Conservation (phyloP, 2,113 vertebrate species). For the Alosa alosa region DNA sequence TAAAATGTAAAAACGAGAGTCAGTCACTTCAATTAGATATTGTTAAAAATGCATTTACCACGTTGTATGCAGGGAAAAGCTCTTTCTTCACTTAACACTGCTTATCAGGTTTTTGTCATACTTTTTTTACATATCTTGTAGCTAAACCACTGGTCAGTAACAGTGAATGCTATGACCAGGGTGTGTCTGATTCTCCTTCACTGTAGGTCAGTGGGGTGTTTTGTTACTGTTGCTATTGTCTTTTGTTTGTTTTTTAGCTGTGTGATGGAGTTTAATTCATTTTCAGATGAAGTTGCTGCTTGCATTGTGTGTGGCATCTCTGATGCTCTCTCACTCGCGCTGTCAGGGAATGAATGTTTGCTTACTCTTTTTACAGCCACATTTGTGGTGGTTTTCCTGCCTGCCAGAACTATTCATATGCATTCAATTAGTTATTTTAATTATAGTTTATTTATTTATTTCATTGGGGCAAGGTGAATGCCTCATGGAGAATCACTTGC, state of each 20-base stretch:
- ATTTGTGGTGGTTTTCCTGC: not conserved
- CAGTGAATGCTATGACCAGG: not conserved
- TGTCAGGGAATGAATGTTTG: slow-evolving; percentile 11
- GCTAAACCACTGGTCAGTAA: not conserved
- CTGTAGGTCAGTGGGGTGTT: not conserved
- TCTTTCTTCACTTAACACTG: not conserved
- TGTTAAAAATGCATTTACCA: slow-evolving; percentile 3
- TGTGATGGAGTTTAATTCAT: not conserved
- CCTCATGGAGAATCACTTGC: not conserved
- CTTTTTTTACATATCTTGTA: not conserved
- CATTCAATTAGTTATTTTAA: not conserved
- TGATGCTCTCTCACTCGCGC: not conserved
- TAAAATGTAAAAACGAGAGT: not conserved
- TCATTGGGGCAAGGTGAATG: not conserved
- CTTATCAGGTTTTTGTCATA: slow-evolving; percentile 6
- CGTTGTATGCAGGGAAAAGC: slow-evolving; percentile 5
- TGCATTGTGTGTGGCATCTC: not conserved
- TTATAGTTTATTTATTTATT: not conserved
- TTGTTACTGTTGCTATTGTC: not conserved
- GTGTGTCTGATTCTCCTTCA: not conserved
- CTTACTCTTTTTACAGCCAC: not conserved
- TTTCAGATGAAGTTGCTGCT: slow-evolving; percentile 6
- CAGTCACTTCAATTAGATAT: not conserved
- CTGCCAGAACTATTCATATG: slow-evolving; percentile 3
- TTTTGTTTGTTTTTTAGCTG: not conserved